These are phyloP conservation scores for Thumatha senex DNA, from an alignment of 2,888 invertebrate species.

Conservation along the genomic window DNA sequence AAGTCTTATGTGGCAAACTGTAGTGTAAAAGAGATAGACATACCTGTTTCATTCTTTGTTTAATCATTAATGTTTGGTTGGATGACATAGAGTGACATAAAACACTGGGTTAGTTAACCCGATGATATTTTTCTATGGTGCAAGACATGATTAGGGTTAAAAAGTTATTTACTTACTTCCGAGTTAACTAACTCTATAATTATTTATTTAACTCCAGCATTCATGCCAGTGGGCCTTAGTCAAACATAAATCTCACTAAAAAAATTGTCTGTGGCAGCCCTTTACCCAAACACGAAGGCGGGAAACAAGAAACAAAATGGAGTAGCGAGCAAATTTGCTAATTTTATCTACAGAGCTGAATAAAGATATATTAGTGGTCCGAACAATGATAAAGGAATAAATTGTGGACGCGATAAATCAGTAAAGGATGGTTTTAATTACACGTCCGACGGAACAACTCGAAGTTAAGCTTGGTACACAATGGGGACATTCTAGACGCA, in stretches of 20 bases:
- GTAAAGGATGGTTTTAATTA: conserved; percentile 82
- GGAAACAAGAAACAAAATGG: conserved; percentile 36
- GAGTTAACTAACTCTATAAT: too few species aligned
- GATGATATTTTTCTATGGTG: too few species aligned
- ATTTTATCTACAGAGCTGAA: conserved; percentile 73
- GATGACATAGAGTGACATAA: too few species aligned
- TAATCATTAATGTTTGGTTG: too few species aligned
- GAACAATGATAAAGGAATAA: conserved; percentile 80
- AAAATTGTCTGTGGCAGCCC: conserved; percentile 62
- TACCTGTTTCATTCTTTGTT: too few species aligned
- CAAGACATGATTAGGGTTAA: too few species aligned
- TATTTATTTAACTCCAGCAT: too few species aligned
- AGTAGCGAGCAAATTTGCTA: conserved; percentile 72
- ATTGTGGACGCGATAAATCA: conserved; percentile 81
- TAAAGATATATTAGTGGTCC: conserved; percentile 81
- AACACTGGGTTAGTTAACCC: too few species aligned
- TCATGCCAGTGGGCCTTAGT: too few species aligned
- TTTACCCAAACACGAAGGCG: conserved; percentile 56
- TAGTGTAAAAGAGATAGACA: too few species aligned
- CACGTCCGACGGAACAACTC: conserved; percentile 59
- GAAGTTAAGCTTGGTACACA: conserved; percentile 35
- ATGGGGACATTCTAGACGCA: conserved; percentile 6
- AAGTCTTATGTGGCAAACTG: too few species aligned
- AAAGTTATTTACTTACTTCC: too few species aligned
- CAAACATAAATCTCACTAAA: conserved; percentile 59